These are phyloP conservation scores for Mamestra brassicae DNA, from an alignment of 2,888 invertebrate species.

Conservation along the genomic window DNA sequence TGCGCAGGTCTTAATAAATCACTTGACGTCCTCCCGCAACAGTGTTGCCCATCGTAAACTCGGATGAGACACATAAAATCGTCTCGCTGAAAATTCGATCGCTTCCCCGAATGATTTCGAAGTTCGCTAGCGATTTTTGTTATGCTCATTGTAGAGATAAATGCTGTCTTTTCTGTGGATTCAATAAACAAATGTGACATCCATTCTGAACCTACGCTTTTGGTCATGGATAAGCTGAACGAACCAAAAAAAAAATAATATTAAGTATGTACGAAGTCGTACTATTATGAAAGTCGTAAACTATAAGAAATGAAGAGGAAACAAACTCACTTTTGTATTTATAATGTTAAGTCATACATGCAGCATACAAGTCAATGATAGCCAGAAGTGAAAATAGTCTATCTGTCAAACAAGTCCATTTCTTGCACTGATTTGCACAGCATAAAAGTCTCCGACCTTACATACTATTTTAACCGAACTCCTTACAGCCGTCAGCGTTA, in stretches of 20 bases:
- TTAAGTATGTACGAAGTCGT: no score
- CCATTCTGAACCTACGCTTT: background rate
- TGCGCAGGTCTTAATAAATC: conserved; percentile 64
- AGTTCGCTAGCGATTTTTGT: conserved; percentile 40
- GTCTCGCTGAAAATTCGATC: conserved; percentile 84
- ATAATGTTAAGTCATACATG: background rate
- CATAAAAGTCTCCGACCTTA: background rate
- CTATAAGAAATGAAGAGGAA: no score
- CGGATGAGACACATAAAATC: conserved; percentile 76
- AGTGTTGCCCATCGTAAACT: conserved; percentile 70
- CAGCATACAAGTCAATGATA: background rate
- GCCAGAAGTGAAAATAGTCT: background rate
- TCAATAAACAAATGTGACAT: background rate
- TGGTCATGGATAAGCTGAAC: no score
- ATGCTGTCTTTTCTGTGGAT: background rate
- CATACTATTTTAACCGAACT: conserved; percentile 18
- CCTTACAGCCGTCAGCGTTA: conserved; percentile 44
- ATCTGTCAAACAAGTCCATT: background rate
- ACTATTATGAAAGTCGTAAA: no score
- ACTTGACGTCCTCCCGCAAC: conserved; percentile 73
- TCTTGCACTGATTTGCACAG: no score
- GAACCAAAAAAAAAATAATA: no score
- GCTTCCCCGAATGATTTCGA: conserved; percentile 80
- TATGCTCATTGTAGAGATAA: conserved; percentile 5
- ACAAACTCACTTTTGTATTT: no score